A percentile compares a stretch with the other conserved stretches of the same genome.
phyloP scores from a whole-genome alignment of 1,140 invertebrate species.

The Bombus fervidus region DNA sequence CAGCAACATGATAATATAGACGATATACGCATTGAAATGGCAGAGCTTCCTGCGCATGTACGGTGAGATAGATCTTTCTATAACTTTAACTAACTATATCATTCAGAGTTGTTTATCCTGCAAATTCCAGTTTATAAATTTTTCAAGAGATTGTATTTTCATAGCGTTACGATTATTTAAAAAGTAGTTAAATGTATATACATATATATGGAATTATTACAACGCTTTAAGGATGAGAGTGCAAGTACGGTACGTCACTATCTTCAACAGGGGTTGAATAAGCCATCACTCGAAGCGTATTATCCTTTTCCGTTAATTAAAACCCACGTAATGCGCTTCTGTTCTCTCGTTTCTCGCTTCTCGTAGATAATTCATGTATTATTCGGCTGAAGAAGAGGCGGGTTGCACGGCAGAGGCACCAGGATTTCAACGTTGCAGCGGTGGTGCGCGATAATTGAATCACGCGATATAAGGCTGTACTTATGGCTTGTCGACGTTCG shows the following conservation, averaged over 20 bases:
- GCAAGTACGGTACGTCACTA: no score
- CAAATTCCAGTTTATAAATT: not conserved
- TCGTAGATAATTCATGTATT: not conserved
- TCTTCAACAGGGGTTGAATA: not conserved
- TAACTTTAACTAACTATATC: no score
- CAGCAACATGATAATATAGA: no score
- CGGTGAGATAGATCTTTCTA: no score
- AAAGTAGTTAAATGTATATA: no score
- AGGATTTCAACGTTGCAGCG: not conserved
- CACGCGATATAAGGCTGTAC: slow-evolving; percentile 11
- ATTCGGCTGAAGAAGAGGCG: not conserved
- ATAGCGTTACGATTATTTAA: no score
- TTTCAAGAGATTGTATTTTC: no score
- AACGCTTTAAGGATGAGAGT: not conserved
- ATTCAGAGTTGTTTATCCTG: not conserved
- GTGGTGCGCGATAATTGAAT: slow-evolving; percentile 29
- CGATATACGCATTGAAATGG: no score
- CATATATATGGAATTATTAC: not conserved
- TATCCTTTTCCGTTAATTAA: slow-evolving; percentile 4
- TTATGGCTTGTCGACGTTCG: slow-evolving; percentile 22
- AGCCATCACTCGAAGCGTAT: not conserved
- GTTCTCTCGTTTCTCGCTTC: not conserved
- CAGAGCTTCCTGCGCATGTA: no score
- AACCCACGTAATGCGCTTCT: not conserved
- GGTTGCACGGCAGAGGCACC: not conserved